phyloP scores from a whole-genome alignment of 2,888 invertebrate species.

The Xylocampa areola region DNA sequence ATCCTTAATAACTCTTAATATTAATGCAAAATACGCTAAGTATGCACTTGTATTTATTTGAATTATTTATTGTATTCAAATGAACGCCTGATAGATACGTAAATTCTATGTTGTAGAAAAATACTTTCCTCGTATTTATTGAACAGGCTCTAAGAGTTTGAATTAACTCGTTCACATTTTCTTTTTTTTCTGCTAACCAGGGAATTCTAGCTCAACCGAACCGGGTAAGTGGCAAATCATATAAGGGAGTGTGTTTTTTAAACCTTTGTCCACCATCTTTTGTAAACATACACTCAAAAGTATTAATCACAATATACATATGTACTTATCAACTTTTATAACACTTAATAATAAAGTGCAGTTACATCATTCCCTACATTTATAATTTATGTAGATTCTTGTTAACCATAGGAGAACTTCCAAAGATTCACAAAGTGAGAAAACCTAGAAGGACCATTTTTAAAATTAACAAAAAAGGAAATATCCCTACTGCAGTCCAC shows the following conservation, averaged over 20 bases:
- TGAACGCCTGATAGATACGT: neutral
- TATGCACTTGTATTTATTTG: neutral
- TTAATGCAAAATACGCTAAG: too few relatives aligned
- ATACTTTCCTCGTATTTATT: slow-evolving; percentile 1
- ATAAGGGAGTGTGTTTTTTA: slow-evolving; percentile 25
- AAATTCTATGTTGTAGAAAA: neutral
- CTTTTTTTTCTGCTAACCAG: slow-evolving; percentile 69
- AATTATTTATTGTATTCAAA: neutral
- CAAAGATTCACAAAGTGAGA: neutral
- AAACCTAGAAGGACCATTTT: slow-evolving; percentile 12
- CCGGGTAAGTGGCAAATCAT: slow-evolving; percentile 67
- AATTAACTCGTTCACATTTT: slow-evolving; percentile 13
- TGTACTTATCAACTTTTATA: neutral
- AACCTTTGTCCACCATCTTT: slow-evolving; percentile 6
- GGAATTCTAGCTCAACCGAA: slow-evolving; percentile 71
- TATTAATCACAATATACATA: neutral
- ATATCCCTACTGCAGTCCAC: too few relatives aligned
- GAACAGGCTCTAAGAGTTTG: neutral
- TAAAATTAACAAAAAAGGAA: neutral
- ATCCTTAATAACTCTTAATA: too few relatives aligned
- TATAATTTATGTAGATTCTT: too few relatives aligned
- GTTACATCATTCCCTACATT: too few relatives aligned
- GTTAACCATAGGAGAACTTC: neutral
- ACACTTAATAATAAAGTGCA: too few relatives aligned
- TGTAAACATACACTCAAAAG: slow-evolving; percentile 5